Evolutionary conservation across 2,888 invertebrate genomes (phyloP).

Genomic region (Brenthis daphne): DNA sequence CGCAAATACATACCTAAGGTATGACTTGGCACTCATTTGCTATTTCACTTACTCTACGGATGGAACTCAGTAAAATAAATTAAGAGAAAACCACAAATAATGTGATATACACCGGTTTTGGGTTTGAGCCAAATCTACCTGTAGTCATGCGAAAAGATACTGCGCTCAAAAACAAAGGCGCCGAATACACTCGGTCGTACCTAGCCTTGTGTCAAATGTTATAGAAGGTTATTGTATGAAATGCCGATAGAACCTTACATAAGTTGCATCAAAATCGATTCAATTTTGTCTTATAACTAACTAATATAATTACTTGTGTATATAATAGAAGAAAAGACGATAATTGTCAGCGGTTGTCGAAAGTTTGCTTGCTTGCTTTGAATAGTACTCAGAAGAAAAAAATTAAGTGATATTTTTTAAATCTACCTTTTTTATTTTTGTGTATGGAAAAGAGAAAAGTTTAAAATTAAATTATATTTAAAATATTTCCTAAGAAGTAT

Average conservation of each 20-base stretch:
- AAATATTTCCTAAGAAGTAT: too few species aligned
- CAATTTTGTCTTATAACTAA: too few species aligned
- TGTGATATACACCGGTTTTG: conserved; percentile 34
- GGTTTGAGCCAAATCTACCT: conserved; percentile 31
- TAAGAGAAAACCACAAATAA: conserved; percentile 36
- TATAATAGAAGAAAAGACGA: too few species aligned
- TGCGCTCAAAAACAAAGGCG: conserved; percentile 14
- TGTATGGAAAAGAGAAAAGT: too few species aligned
- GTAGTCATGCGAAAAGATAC: conserved; percentile 25
- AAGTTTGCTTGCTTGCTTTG: too few species aligned
- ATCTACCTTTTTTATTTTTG: too few species aligned
- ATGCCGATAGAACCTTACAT: background rate
- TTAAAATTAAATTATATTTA: too few species aligned
- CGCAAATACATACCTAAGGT: conserved; percentile 1
- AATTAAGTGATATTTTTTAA: too few species aligned
- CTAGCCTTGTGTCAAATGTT: background rate
- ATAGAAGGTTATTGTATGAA: background rate
- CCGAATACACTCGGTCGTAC: conserved; percentile 1
- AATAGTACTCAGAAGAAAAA: too few species aligned
- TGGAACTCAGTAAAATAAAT: conserved; percentile 32
- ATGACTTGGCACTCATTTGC: conserved; percentile 27
- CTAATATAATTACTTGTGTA: too few species aligned
- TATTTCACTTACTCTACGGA: conserved; percentile 33
- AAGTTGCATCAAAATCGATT: too few species aligned
- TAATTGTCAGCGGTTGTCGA: too few species aligned